Conservation (phyloP, 2,113 vertebrate genomes). For the Myodes glareolus region DNA sequence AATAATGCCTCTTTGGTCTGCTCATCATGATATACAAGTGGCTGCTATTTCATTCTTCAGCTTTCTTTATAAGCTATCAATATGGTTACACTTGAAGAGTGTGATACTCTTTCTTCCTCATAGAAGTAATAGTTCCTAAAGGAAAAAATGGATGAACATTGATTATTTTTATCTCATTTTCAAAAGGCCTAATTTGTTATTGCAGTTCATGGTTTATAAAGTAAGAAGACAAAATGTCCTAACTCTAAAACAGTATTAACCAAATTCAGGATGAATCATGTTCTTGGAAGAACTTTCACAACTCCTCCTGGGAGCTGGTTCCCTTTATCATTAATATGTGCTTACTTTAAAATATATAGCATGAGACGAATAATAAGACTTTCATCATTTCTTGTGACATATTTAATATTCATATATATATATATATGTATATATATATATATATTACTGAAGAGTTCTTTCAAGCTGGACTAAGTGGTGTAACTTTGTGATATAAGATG, state of each 20-base stretch:
- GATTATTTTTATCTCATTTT: slow-evolving; percentile 3
- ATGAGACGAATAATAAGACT: neutral
- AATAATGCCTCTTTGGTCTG: neutral
- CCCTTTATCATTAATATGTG: neutral
- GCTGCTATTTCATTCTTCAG: neutral
- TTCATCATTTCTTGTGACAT: neutral
- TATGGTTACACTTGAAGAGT: neutral
- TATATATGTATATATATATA: neutral
- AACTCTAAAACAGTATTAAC: neutral
- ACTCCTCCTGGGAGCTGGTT: neutral
- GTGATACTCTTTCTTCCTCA: neutral
- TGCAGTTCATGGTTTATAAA: neutral
- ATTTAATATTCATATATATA: neutral
- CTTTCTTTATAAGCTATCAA: neutral
- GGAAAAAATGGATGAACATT: neutral
- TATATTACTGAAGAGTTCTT: neutral
- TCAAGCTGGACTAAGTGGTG: neutral
- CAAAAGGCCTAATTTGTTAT: neutral
- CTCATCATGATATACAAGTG: neutral
- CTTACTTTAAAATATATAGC: neutral
- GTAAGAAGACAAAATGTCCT: neutral
- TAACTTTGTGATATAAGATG: neutral
- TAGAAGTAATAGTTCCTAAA: neutral
- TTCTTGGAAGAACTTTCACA: neutral
- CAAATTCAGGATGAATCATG: neutral